Evolutionary conservation across 2,888 invertebrate species (phyloP), one percentile per base, ranked within the genome.

Genomic region (Lacanobia oleracea): DNA sequence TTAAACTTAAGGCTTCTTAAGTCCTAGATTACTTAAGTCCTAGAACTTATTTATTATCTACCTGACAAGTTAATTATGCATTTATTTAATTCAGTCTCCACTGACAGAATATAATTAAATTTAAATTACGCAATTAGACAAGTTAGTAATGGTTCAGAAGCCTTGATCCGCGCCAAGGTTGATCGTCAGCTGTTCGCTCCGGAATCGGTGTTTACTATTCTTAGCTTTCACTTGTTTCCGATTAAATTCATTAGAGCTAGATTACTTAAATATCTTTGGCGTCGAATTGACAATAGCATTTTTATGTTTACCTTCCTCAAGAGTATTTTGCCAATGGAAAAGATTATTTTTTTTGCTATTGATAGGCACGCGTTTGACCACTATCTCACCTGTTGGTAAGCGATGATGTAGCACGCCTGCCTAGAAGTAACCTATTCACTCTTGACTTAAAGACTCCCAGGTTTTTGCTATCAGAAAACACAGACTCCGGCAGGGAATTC

Each of bases 141-240:
- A 68, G n/a, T 72, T 57, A 59, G 66, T 51, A 45, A n/a, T 62
- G 65, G 23, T 40, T 10, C n/a, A 37, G 53, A 74, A 65, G 6
- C 72, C 81, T 79, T 76, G 70, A 59, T 61, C 27, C 18, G 21
- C 27, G 12, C 12, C 76, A 82, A 81, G 81, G 81, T 72, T 40
- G 59, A 61, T 50, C 50, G 53, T 66, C 54, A 50, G 54, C 54
- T 65, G 51, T 59, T 74, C 14, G 56, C 71, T 54, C n/a, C 60
- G 50, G 56, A 66, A 43, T 65, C n/a, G 45, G 45, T 62, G 69
- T 75, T 72, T 61, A 67, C 60, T 8, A 64, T 37, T 57, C 40
- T 7, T 62, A 70, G 62, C 83, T 82, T 83, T 82, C 82, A 70
- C 75, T 78, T 33, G 54, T 75, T 76, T 77, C 61, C 73, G 74